Base-by-base conservation (phyloP, 2,888 invertebrate species). In the Macrostomum cliftonense region DNA sequence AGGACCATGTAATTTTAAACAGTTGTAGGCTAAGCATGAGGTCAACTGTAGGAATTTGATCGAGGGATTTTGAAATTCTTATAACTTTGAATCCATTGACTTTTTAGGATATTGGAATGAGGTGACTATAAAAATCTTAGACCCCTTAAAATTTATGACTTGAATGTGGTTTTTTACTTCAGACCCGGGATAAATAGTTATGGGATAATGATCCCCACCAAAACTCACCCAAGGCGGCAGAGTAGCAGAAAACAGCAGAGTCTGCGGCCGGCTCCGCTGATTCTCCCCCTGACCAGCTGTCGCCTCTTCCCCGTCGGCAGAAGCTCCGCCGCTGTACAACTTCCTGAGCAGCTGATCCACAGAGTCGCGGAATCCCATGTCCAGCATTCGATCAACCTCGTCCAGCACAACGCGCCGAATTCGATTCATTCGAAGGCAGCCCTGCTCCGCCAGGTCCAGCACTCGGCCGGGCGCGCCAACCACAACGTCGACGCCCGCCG, bases 391-490 rank as follows among this genome's bases (percentile, higher is more conserved):
- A 53, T 68, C 68, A 14, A 68, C 67, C 52, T 68, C 68, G 49
- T 68, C 68, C 45, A 68, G 55, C 1, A 68, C 57, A 1, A 67
- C 63, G 54, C 65, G 62, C 43, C 62, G 51, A n/a, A 68, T 47
- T 12, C 57, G 43, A 7, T 46, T 40, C 16, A 67, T 54, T 28
- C 57, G 49, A 12, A 68, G 56, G 2, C 54, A 55, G 11, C 60
- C 59, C 43, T 58, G 57, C 21, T 63, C 54, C 16, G 63, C 54
- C 46, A 62, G 56, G 52, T 68, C 68, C 40, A 56, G 52, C 7
- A 66, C 56, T 28, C 68, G 55, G 1, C 68, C 68, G n/a, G 68
- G 68, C 7, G 68, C 66, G 1, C 67, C 68, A 2, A 66, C 64
- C 12, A 68, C 50, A 12, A 68, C 57, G 49, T 68, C 67, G 4